Conservation (phyloP, 2,797 vertebrate species). For the Crocodylus rhombifer region DNA sequence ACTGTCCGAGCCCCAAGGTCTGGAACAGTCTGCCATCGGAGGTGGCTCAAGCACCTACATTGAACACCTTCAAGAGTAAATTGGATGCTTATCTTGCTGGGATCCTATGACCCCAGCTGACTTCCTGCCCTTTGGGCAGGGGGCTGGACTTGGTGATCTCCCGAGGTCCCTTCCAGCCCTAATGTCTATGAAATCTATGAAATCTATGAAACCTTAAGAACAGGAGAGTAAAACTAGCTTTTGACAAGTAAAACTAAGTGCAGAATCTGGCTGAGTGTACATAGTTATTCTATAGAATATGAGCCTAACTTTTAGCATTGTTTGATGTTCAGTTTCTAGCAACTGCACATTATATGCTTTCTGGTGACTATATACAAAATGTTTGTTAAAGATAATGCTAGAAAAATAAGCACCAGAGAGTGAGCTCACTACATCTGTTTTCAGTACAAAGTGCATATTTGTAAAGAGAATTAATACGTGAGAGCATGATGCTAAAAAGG, state of each 20-base stretch:
- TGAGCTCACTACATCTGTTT: slow-evolving; percentile 58
- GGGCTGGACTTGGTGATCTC: too few relatives aligned
- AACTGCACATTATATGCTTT: background rate
- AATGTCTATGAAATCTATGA: too few relatives aligned
- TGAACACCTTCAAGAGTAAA: too few relatives aligned
- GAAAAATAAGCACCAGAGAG: slow-evolving; percentile 48
- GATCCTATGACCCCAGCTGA: too few relatives aligned
- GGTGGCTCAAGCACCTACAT: too few relatives aligned
- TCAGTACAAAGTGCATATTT: slow-evolving; percentile 39
- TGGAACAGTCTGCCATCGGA: too few relatives aligned
- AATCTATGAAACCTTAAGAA: background rate
- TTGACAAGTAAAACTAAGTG: background rate
- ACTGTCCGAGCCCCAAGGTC: too few relatives aligned
- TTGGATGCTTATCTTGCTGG: too few relatives aligned
- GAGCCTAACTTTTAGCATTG: background rate
- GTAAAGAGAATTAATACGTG: slow-evolving; percentile 56
- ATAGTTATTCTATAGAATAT: background rate
- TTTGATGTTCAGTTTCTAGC: slow-evolving; percentile 25
- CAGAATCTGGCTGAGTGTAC: background rate
- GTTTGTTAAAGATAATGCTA: slow-evolving; percentile 26
- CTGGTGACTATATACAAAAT: slow-evolving; percentile 17
- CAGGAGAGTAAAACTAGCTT: background rate
- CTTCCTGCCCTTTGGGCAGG: too few relatives aligned
- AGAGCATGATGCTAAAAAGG: slow-evolving; percentile 30
- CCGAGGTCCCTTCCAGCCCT: too few relatives aligned